These are phyloP conservation scores for Conus ventricosus DNA, from an alignment of 1,140 invertebrate species.

Conservation along the genomic window DNA sequence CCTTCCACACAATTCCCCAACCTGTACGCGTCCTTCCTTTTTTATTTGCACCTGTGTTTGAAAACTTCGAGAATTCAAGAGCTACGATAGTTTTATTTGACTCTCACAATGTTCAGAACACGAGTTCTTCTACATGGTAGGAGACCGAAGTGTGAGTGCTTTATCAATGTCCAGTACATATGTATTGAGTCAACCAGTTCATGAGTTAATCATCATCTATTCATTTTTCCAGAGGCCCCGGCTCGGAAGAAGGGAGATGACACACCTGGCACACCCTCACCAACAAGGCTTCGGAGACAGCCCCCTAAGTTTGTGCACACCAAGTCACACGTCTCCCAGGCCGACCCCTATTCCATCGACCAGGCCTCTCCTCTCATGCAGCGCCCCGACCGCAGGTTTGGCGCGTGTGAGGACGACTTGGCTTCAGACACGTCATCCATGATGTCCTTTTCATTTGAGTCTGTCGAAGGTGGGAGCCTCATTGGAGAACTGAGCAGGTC, in stretches of 20 bases:
- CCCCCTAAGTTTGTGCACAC: not conserved
- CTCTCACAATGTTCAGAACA: too few relatives aligned
- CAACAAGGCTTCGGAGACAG: too few relatives aligned
- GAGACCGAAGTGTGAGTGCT: too few relatives aligned
- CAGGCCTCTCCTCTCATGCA: not conserved
- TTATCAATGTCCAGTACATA: not conserved
- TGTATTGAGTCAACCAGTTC: not conserved
- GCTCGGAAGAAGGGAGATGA: not conserved
- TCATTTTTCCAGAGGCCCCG: not conserved
- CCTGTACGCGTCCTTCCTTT: too few relatives aligned
- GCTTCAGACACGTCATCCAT: slow-evolving; percentile 9
- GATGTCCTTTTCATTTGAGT: not conserved
- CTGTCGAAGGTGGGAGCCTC: not conserved
- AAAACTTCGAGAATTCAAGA: too few relatives aligned
- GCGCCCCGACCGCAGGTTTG: not conserved
- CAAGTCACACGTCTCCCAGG: not conserved
- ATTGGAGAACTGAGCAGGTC: not conserved
- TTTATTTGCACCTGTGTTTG: too few relatives aligned
- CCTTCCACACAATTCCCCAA: too few relatives aligned
- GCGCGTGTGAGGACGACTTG: not conserved
- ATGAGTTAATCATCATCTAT: not conserved
- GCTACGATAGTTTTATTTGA: too few relatives aligned
- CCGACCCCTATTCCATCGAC: not conserved
- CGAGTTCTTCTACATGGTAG: too few relatives aligned
- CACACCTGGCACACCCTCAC: not conserved